A percentile compares a stretch with the other conserved stretches of the same genome.
Conservation (phyloP, 2,797 vertebrate species). For the Sciurus carolinensis region DNA sequence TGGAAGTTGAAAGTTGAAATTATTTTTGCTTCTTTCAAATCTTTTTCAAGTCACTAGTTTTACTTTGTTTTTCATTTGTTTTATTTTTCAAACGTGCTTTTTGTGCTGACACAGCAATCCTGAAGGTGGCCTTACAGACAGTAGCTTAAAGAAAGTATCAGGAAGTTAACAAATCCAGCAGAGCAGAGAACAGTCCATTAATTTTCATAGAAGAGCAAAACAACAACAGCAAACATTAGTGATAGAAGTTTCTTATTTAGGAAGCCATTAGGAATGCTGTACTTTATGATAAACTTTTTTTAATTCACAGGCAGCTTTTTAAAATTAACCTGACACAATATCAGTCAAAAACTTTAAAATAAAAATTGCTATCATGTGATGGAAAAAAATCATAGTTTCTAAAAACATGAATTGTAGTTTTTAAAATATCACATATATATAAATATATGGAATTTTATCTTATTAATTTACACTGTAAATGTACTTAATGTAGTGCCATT, state of each 20-base stretch:
- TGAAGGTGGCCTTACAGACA: neutral
- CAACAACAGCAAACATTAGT: neutral
- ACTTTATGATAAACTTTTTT: neutral
- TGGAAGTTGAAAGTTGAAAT: neutral
- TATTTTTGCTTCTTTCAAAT: neutral
- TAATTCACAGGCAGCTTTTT: neutral
- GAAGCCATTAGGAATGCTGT: neutral
- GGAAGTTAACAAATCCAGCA: neutral
- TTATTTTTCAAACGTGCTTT: neutral
- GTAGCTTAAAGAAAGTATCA: neutral
- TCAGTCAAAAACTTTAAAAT: neutral
- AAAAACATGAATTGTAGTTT: constrained; percentile 16
- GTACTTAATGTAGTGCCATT: constrained; percentile 42
- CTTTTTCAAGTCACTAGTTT: neutral
- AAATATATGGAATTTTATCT: constrained; percentile 30
- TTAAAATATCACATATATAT: neutral
- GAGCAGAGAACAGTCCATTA: neutral
- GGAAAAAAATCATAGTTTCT: neutral
- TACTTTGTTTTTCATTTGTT: neutral
- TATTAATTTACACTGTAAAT: constrained; percentile 39
- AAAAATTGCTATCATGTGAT: neutral
- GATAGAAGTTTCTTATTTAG: neutral
- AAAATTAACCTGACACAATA: neutral
- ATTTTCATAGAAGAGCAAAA: constrained; percentile 1
- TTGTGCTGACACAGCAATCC: neutral